phyloP scores from a whole-genome alignment of 2,113 vertebrate genomes.

The Telmatochromis sp. region DNA sequence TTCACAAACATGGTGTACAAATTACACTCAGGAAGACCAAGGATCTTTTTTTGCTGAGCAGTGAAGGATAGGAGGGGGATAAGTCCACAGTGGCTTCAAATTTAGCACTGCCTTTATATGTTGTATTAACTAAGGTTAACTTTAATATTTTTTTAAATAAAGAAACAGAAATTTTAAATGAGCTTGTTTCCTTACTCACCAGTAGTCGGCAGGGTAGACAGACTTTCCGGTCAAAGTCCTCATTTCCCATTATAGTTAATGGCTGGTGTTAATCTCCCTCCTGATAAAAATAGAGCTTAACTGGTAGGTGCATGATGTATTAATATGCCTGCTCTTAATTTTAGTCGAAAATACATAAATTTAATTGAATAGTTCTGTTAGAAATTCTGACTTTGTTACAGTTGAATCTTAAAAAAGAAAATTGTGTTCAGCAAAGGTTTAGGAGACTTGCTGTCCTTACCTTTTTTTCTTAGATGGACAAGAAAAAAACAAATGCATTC shows the following conservation, averaged over 20 bases:
- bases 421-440: background rate
- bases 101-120: background rate
- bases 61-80: background rate
- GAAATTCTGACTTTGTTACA: background rate
- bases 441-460: background rate
- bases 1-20: background rate
- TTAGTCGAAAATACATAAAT: background rate
- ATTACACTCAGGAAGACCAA: background rate
- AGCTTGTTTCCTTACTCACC: background rate
- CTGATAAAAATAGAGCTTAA: conserved; percentile 16
- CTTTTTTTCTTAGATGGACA: background rate
- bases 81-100: background rate
- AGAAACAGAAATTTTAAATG: background rate
- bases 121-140: background rate
- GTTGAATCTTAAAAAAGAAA: background rate
- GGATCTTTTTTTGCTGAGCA: background rate
- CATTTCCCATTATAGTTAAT: conserved; percentile 21
- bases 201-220: background rate
- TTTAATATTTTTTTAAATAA: background rate
- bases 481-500: background rate
- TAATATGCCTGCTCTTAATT: conserved; percentile 4
- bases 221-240: background rate
- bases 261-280: conserved; percentile 5
- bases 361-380: background rate
- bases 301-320: background rate